Percentiles rank a stretch among this genome's conserved stretches.
Conservation (phyloP, 1,140 invertebrate species). For the Meloidogyne hapla region DNA sequence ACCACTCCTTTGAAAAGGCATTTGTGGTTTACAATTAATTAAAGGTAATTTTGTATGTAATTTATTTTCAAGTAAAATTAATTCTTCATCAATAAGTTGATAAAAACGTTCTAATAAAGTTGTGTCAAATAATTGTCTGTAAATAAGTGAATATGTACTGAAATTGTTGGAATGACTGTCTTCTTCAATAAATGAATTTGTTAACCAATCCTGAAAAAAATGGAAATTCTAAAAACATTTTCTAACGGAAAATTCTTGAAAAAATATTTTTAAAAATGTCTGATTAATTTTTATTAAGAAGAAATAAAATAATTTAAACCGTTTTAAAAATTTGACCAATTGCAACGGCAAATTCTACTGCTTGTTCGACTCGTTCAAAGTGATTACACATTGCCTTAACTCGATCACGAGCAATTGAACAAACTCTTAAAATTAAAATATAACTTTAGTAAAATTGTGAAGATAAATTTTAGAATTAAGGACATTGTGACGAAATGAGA, state of each 20-base stretch:
- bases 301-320: slow-evolving; percentile 38
- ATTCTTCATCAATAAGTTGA: slow-evolving; percentile 37
- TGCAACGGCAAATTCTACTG: slow-evolving; percentile 47
- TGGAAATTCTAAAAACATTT: neutral
- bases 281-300: no score
- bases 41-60: slow-evolving; percentile 28
- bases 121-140: slow-evolving; percentile 39
- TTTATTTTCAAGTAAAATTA: slow-evolving; percentile 35
- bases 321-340: slow-evolving; percentile 46
- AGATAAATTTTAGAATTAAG: no score
- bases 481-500: no score
- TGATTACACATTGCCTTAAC: slow-evolving; percentile 40
- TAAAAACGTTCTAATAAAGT: slow-evolving; percentile 41
- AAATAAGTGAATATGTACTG: slow-evolving; percentile 32
- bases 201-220: slow-evolving; percentile 36
- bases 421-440: slow-evolving; percentile 35
- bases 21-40: slow-evolving; percentile 46
- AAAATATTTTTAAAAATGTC: no score
- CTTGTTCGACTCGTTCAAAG: slow-evolving; percentile 43
- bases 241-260: no score
- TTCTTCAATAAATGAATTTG: neutral
- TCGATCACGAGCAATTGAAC: slow-evolving; percentile 32
- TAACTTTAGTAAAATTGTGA: neutral
- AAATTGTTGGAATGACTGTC: slow-evolving; percentile 16
- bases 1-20: slow-evolving; percentile 43